These are phyloP conservation scores for Microlaimidae sp. DNA, from an alignment of 2,888 invertebrate species.

Conservation along the genomic window DNA sequence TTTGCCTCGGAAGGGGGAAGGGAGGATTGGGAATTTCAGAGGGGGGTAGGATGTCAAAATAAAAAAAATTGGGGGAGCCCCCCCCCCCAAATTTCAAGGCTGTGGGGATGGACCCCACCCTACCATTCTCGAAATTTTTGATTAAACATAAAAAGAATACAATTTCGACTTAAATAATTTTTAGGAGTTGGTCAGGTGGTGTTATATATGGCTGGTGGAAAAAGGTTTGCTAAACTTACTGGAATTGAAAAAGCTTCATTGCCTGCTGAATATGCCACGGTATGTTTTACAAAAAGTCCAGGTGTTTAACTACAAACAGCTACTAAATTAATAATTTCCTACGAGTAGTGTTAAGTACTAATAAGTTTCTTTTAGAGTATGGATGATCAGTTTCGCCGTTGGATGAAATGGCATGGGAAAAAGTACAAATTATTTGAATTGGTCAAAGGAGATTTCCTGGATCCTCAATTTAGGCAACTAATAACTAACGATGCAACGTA, in stretches of 20 bases:
- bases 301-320: too few species aligned
- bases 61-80: too few species aligned
- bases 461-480: constrained; percentile 74
- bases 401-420: constrained; percentile 98
- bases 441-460: constrained; percentile 82
- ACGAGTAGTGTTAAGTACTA: not conserved
- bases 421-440: constrained; percentile 49
- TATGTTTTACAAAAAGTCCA: constrained; percentile 35
- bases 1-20: too few species aligned
- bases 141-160: too few species aligned
- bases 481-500: constrained; percentile 64
- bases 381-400: constrained; percentile 44
- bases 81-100: too few species aligned
- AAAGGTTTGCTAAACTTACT: constrained; percentile 71
- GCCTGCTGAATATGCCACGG: constrained; percentile 82
- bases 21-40: too few species aligned
- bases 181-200: constrained; percentile 92
- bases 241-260: constrained; percentile 95
- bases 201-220: constrained; percentile 89
- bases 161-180: too few species aligned
- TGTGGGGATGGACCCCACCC: too few species aligned
- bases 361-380: constrained; percentile 17
- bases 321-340: too few species aligned
- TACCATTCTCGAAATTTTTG: too few species aligned
- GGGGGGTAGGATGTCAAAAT: too few species aligned